Conservation (phyloP, 1,140 invertebrate genomes). For the Drosophila auraria region DNA sequence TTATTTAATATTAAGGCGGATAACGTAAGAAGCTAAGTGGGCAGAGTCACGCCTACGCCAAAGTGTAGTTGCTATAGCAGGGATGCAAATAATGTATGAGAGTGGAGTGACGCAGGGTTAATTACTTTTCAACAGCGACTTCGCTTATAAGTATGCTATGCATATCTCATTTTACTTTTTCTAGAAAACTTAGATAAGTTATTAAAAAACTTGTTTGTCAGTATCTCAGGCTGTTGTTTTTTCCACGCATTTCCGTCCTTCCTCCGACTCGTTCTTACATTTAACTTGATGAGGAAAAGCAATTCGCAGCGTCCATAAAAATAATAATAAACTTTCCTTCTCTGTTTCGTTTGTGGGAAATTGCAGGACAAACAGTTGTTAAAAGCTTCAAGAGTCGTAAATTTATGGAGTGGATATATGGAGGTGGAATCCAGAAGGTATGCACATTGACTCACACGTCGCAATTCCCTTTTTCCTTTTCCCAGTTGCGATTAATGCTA, state of each 20-base stretch:
- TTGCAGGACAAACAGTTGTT: conserved; percentile 78
- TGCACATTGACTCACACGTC: conserved; percentile 45
- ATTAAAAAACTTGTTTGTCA: conserved; percentile 58
- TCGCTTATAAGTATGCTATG: conserved; percentile 49
- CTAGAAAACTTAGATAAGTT: conserved; percentile 25
- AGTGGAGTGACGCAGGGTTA: conserved; percentile 6
- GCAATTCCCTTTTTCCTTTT: conserved; percentile 18
- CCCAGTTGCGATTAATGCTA: conserved; percentile 63
- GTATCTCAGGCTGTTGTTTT: conserved; percentile 2
- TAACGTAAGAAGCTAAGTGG: background rate
- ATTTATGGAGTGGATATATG: conserved; percentile 32
- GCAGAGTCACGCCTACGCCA: conserved; percentile 3
- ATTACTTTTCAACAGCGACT: conserved; percentile 23
- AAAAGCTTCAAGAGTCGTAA: conserved; percentile 72
- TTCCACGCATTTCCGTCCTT: conserved; percentile 12
- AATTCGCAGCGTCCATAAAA: conserved; percentile 68
- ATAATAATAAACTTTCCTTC: conserved; percentile 64
- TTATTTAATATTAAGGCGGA: conserved; percentile 4
- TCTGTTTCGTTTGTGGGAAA: conserved; percentile 44
- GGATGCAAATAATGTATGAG: conserved; percentile 12
- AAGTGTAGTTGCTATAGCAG: conserved; percentile 1
- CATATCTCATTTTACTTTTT: conserved; percentile 22
- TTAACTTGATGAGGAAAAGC: conserved; percentile 44
- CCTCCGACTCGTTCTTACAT: conserved; percentile 5
- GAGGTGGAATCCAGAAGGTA: conserved; percentile 26